phyloP scores from a whole-genome alignment of 2,113 vertebrate species.

The Formicarius rufipectus region DNA sequence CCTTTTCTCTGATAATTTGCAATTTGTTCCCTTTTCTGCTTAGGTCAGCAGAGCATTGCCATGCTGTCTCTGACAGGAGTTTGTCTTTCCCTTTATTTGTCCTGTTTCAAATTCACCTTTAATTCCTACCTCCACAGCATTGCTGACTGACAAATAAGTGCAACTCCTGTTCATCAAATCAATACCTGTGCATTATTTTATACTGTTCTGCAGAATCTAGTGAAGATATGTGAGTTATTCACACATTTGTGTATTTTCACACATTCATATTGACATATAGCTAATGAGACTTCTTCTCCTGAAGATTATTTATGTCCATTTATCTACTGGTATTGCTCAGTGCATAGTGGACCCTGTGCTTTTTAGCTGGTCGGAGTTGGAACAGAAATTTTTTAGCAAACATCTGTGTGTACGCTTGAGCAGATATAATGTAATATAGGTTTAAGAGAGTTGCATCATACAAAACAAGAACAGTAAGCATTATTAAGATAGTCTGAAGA shows the following conservation, averaged over 20 bases:
- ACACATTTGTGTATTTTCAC: not conserved
- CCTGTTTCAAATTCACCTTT: not conserved
- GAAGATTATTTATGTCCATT: not conserved
- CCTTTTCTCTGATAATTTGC: not conserved
- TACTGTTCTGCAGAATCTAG: not conserved
- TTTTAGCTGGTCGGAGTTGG: not conserved
- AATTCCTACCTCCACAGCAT: not conserved
- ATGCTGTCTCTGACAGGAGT: not conserved
- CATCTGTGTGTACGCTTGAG: not conserved
- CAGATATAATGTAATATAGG: not conserved
- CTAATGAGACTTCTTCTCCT: not conserved
- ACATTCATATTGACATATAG: not conserved
- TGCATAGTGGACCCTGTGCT: not conserved
- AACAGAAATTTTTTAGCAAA: not conserved
- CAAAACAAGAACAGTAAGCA: not conserved
- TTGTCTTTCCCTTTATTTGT: not conserved
- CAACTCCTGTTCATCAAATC: not conserved
- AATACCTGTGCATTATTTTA: not conserved
- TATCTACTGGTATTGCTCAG: not conserved
- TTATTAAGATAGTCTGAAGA: not conserved
- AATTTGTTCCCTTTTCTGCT: not conserved
- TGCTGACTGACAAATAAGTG: not conserved
- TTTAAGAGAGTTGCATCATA: not conserved
- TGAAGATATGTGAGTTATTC: not conserved
- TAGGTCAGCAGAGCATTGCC: not conserved